Conservation (phyloP, 2,113 vertebrate genomes). For the Oophaga pumilio region DNA sequence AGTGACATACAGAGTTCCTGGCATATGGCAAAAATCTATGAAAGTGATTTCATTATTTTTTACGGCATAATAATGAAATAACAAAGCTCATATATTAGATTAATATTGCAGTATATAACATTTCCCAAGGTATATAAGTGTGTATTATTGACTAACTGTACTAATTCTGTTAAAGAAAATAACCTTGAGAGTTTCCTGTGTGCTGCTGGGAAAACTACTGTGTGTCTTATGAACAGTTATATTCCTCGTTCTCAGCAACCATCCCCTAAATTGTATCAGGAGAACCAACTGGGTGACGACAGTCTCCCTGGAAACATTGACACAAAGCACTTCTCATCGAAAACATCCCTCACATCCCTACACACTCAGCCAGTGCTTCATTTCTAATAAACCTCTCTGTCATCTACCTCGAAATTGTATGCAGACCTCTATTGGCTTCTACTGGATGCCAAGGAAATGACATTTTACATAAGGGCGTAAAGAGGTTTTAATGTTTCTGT, state of each 20-base stretch:
- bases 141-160: neutral
- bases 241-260: constrained; percentile 59
- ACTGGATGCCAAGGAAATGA: constrained; percentile 46
- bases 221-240: constrained; percentile 54
- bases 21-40: neutral
- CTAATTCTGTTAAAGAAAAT: neutral
- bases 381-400: constrained; percentile 60
- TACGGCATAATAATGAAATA: too few species aligned
- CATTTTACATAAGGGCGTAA: too few species aligned
- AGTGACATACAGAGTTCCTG: neutral
- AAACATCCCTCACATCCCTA: constrained; percentile 52
- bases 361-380: constrained; percentile 56
- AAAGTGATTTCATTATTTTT: neutral
- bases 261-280: constrained; percentile 69
- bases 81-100: too few species aligned
- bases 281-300: constrained; percentile 70
- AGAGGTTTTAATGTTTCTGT: too few species aligned
- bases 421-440: constrained; percentile 57
- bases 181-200: neutral
- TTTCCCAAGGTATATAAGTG: neutral
- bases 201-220: constrained; percentile 20
- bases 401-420: constrained; percentile 63
- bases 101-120: too few species aligned
- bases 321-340: constrained; percentile 65
- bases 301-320: constrained; percentile 80